Conservation (phyloP, 2,888 invertebrate species). For the Ommatoiulus sabulosus region DNA sequence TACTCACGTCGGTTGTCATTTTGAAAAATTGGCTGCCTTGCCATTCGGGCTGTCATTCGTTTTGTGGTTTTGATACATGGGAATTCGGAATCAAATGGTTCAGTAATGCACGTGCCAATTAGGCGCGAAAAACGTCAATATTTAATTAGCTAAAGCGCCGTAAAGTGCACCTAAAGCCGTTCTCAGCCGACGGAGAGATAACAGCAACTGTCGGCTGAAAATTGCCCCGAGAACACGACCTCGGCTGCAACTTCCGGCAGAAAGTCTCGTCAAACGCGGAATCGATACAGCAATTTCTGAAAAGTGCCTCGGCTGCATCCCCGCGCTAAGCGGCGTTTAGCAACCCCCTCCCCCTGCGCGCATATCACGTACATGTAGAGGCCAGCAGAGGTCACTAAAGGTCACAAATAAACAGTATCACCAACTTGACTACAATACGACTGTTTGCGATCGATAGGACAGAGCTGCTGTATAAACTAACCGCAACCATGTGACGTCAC, state of each 20-base stretch:
- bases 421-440: background rate
- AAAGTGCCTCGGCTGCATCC: background rate
- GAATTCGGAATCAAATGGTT: too few relatives aligned
- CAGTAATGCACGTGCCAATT: too few relatives aligned
- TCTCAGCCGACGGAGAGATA: conserved; percentile 4
- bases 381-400: background rate
- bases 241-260: background rate
- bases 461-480: background rate
- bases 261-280: background rate
- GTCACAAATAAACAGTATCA: background rate
- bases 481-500: background rate
- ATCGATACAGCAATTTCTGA: background rate
- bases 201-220: background rate
- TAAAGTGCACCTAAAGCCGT: background rate
- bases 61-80: too few relatives aligned
- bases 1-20: too few relatives aligned
- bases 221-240: conserved; percentile 1
- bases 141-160: background rate
- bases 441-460: background rate
- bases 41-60: too few relatives aligned
- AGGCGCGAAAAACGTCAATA: background rate
- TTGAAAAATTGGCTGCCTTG: too few relatives aligned
- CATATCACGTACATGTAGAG: background rate
- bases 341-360: background rate
- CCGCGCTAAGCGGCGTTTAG: background rate